Conservation (phyloP, 2,888 invertebrate species). For the Phaedon cochleariae region DNA sequence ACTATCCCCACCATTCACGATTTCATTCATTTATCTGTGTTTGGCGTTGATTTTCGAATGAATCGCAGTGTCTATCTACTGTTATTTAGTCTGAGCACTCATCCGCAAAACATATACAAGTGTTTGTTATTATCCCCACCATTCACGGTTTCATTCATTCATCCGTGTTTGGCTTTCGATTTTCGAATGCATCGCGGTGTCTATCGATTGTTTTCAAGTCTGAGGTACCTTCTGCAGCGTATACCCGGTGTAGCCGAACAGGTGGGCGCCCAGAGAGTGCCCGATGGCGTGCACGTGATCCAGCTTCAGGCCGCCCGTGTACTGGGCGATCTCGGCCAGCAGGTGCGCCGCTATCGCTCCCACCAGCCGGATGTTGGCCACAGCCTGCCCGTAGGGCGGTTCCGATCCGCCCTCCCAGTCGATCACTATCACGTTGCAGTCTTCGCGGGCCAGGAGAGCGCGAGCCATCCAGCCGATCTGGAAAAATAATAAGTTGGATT, state of each 20-base stretch:
- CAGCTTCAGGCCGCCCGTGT: constrained; percentile 62
- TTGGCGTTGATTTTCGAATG: no score
- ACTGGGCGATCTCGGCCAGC: constrained; percentile 61
- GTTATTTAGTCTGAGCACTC: no score
- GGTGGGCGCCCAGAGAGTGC: constrained; percentile 86
- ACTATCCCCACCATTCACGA: no score
- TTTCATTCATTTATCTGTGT: no score
- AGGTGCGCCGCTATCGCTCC: constrained; percentile 86
- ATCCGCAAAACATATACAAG: no score
- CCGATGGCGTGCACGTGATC: constrained; percentile 84
- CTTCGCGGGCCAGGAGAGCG: constrained; percentile 74
- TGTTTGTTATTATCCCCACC: no score
- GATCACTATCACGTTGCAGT: constrained; percentile 79
- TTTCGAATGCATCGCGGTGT: no score
- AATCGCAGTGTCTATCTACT: no score
- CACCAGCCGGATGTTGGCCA: constrained; percentile 87
- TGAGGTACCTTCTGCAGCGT: constrained; percentile 69
- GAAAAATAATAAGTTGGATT: neutral
- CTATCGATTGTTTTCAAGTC: no score
- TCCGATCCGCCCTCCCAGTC: constrained; percentile 89
- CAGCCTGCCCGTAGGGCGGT: constrained; percentile 91
- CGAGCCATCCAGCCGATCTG: constrained; percentile 75
- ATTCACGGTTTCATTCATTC: no score
- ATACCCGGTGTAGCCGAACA: constrained; percentile 85
- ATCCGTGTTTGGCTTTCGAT: no score